Base-by-base conservation (phyloP, 23 tunicate species). In the Trididemnum miniatum region DNA sequence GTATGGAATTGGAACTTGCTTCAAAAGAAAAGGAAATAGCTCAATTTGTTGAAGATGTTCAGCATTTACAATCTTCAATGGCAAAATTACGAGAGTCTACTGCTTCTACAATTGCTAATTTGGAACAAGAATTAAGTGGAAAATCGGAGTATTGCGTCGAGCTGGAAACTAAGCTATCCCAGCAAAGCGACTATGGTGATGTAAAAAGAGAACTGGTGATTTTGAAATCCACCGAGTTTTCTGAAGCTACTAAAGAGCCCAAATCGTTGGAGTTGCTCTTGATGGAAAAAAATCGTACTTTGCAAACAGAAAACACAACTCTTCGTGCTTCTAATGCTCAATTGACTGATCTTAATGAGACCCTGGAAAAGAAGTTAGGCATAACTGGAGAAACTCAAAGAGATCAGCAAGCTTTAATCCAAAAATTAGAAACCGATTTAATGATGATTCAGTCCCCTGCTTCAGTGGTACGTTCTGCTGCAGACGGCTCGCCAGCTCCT, bases 11-110 rank as follows among this genome's bases (percentile, higher is more conserved):
- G 27, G 99, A 96, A 62, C 82, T 96, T 30, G 84, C 90, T 39
- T 64, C 81, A 39, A 96, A 96, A 85, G 99, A 96, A 59, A 88
- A 83, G 35, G 99, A 96, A 72, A 86, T 96, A n/a, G 44, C 87
- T 25, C 98, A 93, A 77, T 80, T 93, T 26, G 92, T 93, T 36
- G 98, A 93, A 65, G 93, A 93, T 51, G 85, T 93, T 12, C 92
- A 88, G 35, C 92, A 88, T 80, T 50, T 93, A 65, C 98, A 93
- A 59, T 54, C 62, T 20, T 80, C 86, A 22, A 82, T 93, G 87
- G 67, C 66, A 31, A 93, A 88, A 84, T 52, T 88, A 49, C 72
- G 93, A 29, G 98, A 93, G 64, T 64, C 93, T 36, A 76, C 98
- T 31, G 86, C 93, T 0, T 20, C 78, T 26, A 72, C 69, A 7